These are phyloP conservation scores for Peromyscus aztecus DNA, from an alignment of 2,797 vertebrate genomes.

Conservation along the genomic window DNA sequence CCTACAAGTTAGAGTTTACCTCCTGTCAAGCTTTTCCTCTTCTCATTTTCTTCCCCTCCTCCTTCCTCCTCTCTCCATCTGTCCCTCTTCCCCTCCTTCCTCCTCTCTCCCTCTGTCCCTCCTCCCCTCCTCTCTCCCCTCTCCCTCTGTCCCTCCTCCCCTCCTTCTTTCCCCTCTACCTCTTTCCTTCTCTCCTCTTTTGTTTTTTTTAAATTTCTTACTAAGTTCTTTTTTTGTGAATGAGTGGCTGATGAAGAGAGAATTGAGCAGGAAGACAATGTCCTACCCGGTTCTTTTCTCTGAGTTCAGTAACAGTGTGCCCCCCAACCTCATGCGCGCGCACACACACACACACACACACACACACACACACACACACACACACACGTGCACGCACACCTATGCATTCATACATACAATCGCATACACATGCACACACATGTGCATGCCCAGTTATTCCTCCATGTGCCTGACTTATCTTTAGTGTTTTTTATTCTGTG, in stretches of 20 bases:
- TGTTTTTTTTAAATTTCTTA: neutral
- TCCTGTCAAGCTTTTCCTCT: neutral
- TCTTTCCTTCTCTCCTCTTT: neutral
- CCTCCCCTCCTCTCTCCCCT: too few relatives aligned
- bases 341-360: neutral
- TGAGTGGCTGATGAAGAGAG: neutral
- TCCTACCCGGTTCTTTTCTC: neutral
- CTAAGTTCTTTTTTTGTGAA: neutral
- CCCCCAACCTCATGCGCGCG: neutral
- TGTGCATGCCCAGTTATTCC: neutral
- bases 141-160: too few relatives aligned
- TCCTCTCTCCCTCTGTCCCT: too few relatives aligned
- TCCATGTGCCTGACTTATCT: neutral
- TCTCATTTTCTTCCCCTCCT: neutral
- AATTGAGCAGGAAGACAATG: neutral
- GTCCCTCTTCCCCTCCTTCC: too few relatives aligned
- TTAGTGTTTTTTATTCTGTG: too few relatives aligned
- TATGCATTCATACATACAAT: neutral
- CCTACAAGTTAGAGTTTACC: neutral
- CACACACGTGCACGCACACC: neutral
- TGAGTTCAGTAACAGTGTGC: neutral
- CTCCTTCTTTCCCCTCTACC: too few relatives aligned
- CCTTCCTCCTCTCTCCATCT: fast-evolving
- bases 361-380: neutral
- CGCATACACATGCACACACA: neutral